A percentile compares a stretch with the other conserved stretches of the same genome.
phyloP scores from a whole-genome alignment of 2,113 vertebrate species.

The Neogobius melanostomus region DNA sequence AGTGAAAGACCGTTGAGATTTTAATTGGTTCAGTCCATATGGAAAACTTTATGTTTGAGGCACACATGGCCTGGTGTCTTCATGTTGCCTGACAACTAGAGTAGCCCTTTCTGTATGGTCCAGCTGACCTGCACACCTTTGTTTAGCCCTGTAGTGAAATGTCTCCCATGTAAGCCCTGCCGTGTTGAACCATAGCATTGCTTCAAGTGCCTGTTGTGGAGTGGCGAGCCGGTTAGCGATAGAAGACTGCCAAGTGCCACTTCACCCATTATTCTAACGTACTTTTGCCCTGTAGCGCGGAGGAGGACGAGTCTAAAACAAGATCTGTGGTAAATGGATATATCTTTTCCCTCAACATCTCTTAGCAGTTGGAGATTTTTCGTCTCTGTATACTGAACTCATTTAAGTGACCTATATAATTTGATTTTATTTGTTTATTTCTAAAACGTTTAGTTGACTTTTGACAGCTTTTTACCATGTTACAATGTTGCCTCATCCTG shows the following conservation, averaged over 20 bases:
- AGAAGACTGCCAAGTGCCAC: slow-evolving; percentile 59
- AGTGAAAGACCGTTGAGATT: too few species aligned
- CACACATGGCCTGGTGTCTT: too few species aligned
- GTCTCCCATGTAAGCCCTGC: slow-evolving; percentile 24
- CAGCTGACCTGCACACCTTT: neutral
- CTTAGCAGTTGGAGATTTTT: slow-evolving; percentile 5
- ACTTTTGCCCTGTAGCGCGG: slow-evolving; percentile 51
- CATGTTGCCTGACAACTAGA: neutral
- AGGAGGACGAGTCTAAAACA: slow-evolving; percentile 41
- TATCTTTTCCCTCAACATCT: slow-evolving; percentile 4
- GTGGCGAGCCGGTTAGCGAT: slow-evolving; percentile 33
- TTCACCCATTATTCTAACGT: slow-evolving; percentile 55
- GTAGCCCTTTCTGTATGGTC: neutral
- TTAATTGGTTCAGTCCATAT: too few species aligned
- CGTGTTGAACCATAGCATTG: slow-evolving; percentile 25
- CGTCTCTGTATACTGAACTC: neutral
- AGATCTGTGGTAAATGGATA: slow-evolving; percentile 31
- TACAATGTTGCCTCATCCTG: too few species aligned
- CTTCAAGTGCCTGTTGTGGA: slow-evolving; percentile 47
- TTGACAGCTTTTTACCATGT: too few species aligned
- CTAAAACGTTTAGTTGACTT: too few species aligned
- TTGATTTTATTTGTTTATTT: too few species aligned
- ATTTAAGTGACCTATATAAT: too few species aligned
- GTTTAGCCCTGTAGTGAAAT: neutral
- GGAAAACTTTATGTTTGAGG: too few species aligned